Base-by-base conservation (phyloP, 2,113 vertebrate species). In the Menidia beryllina region DNA sequence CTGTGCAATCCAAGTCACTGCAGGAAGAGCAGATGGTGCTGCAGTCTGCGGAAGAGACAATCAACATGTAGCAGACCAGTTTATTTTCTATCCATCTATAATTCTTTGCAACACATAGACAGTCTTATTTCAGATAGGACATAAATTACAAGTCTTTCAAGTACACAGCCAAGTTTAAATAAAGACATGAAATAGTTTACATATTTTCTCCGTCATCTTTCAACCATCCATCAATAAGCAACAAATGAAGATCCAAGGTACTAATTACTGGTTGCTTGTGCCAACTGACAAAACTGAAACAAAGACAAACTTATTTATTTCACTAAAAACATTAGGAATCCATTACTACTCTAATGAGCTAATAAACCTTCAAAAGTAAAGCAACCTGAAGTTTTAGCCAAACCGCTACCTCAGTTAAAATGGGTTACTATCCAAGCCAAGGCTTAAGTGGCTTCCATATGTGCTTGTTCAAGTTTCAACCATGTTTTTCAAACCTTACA, bases 321-420 rank as follows among this genome's bases (percentile, higher is more conserved):
- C 74, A 86, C 67, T 76, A 84, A 59, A 58, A 77, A 80, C 79
- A 81, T 78, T 75, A 72, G 68, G 53, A 69, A 56, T 77, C 67
- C 63, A 61, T 77, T 72, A 81, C 50, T 3, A n/a, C 54, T 76
- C 73, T 89, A 88, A 88, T 82, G 83, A 90, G 79, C 52, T 62
- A 70, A 73, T 82, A 88, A 84, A 86, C 50, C 39, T 72, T 71
- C 54, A 5, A 0, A 55, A 87, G 55, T 45, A 72, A 77, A 59
- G 75, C 77, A 75, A 80, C 82, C 30, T 84, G 43, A 53, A 71
- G 23, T 76, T 38, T 36, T 52, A 75, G 75, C 66, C 81, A 85
- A 86, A 85, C 64, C 26, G 6, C 57, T 83, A 80, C 83, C 50
- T 70, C 15, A 34, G 26, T 76, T 55, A 68, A 79, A 85, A 30